A percentile compares a stretch with the other conserved stretches of the same genome.
phyloP scores from a whole-genome alignment of 2,113 vertebrate genomes.

The Hemiscyllium ocellatum region DNA sequence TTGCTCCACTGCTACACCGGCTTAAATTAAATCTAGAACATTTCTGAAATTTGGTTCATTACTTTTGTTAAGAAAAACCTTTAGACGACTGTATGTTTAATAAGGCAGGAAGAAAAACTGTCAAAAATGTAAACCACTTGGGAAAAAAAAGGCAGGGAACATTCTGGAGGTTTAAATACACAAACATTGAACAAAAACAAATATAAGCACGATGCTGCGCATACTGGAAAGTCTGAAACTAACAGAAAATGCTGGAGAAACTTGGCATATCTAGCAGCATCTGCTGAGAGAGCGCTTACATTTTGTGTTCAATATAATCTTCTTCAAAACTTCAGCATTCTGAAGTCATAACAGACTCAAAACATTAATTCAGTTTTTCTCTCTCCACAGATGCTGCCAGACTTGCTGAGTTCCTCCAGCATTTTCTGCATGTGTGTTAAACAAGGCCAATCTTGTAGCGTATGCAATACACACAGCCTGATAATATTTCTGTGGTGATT shows the following conservation, averaged over 20 bases:
- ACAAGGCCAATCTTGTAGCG: neutral
- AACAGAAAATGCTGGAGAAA: no score
- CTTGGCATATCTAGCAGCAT: no score
- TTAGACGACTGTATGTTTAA: neutral
- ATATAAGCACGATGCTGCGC: no score
- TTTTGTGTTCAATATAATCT: no score
- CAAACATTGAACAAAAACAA: no score
- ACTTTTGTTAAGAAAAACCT: neutral
- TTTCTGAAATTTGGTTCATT: neutral
- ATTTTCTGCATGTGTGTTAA: neutral
- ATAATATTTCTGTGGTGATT: neutral
- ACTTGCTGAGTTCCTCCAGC: no score
- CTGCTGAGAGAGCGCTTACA: no score
- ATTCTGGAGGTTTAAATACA: neutral
- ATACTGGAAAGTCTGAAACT: no score
- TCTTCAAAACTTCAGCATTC: no score
- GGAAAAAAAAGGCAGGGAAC: neutral
- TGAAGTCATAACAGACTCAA: no score
- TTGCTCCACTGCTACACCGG: neutral
- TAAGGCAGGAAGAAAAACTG: neutral
- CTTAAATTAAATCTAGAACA: neutral
- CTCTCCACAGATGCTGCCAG: no score
- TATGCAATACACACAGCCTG: neutral
- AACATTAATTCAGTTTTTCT: no score
- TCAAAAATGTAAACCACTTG: neutral